These are phyloP conservation scores for Graphium colonna DNA, from an alignment of 2,888 invertebrate species.

Conservation along the genomic window DNA sequence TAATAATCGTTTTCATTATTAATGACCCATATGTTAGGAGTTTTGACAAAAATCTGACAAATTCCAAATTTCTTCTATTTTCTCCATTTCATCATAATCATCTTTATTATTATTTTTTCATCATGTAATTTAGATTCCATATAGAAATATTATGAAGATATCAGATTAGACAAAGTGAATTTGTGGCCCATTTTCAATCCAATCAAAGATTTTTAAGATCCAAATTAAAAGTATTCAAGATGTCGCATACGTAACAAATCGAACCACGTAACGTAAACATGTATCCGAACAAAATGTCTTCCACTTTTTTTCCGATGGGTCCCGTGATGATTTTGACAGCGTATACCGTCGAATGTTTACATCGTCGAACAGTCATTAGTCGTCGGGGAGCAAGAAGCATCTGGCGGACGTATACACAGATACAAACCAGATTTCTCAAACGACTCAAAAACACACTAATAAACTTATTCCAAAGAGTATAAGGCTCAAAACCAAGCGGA, in stretches of 20 bases:
- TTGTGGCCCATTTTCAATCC: no score
- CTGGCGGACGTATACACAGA: conserved; percentile 58
- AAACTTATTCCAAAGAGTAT: not conserved
- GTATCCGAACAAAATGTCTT: conserved; percentile 38
- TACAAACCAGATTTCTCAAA: conserved; percentile 11
- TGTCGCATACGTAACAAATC: not conserved
- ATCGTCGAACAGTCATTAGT: conserved; percentile 75
- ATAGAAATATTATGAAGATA: no score
- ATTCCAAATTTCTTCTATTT: no score
- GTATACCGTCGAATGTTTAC: conserved; percentile 63
- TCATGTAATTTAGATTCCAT: no score
- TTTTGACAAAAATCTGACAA: no score
- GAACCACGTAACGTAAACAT: conserved; percentile 9
- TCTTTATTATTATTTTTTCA: no score
- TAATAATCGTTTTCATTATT: no score
- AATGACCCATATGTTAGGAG: no score
- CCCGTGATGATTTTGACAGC: conserved; percentile 67
- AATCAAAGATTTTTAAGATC: no score
- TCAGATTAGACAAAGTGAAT: no score
- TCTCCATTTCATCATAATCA: no score
- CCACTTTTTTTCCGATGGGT: conserved; percentile 42
- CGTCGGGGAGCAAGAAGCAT: conserved; percentile 61
- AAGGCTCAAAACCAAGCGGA: conserved; percentile 23
- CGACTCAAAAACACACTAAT: not conserved
- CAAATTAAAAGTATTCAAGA: not conserved